Base-by-base conservation (phyloP, 2,888 invertebrate species). In the Troides helena region DNA sequence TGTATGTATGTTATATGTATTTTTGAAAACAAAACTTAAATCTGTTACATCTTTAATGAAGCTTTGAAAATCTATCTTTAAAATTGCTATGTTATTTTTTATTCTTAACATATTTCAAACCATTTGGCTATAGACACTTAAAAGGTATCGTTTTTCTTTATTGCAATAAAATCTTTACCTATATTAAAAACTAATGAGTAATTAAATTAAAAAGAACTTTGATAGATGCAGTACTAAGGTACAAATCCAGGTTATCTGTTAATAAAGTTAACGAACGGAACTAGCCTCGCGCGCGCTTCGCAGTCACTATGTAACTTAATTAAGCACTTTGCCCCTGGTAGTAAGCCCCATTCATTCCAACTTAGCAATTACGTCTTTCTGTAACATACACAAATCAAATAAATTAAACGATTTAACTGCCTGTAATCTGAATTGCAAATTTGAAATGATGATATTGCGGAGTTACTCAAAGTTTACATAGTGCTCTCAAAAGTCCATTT, bases 191-290 rank as follows among this genome's bases (percentile, higher is more conserved):
- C 6, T 6, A 12, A 3, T 12, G 46, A 46, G 46, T 46, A 46
- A 46, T 46, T 46, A 12, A 46, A 46, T 46, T 46, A 46, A 53
- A n/a, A 53, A 17, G 46, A 46, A 50, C 3, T 50, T n/a, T 53
- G 53, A 58, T 23, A 58, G 57, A 23, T 23, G 23, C 12, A 23
- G 57, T 21, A 23, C 57, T 12, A 23, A 58, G 23, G 23, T 58
- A 58, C 53, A 58, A 58, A 58, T 58, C 57, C 23, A 25, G 57
- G 57, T 58, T 58, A 58, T 58, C 23, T 58, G 57, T 25, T 58
- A 58, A 58, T 25, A 23, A 58, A 58, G n/a, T 58, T 58, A 58
- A 21, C 57, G 23, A 58, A 23, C 12, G 57, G 23, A 58, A 58
- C 57, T 25, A 14, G 57, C 10, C 57, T 58, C 57, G 23, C 57